Conservation (phyloP, 2,888 invertebrate species). For the Ptilodon capucinus region DNA sequence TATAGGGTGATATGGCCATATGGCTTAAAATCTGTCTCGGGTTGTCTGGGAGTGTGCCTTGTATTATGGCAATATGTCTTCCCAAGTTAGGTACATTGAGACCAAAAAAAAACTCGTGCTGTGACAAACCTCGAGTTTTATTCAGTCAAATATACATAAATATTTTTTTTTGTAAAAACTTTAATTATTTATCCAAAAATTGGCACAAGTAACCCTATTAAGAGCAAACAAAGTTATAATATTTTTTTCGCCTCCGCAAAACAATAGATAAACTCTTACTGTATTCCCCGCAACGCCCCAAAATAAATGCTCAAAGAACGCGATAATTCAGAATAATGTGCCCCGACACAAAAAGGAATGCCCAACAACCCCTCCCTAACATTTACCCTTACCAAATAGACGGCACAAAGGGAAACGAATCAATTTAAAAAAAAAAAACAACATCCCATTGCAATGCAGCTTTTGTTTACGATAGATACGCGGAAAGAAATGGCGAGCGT, state of each 20-base stretch:
- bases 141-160: no score
- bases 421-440: conserved; percentile 40
- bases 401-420: conserved; percentile 27
- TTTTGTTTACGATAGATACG: conserved; percentile 47
- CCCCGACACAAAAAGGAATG: conserved; percentile 32
- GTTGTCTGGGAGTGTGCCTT: no score
- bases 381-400: conserved; percentile 22
- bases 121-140: no score
- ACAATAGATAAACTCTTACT: no score
- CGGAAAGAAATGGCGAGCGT: conserved; percentile 43
- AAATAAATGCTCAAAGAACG: conserved; percentile 21
- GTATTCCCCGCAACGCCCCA: conserved; percentile 21
- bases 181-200: no score
- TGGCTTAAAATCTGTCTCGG: no score
- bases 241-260: background rate
- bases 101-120: no score
- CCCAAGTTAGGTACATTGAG: no score
- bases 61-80: no score
- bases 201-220: background rate
- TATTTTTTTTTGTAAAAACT: no score
- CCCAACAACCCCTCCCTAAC: conserved; percentile 28
- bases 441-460: conserved; percentile 40
- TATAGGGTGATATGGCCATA: no score
- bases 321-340: conserved; percentile 40
- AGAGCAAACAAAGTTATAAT: background rate